A percentile compares a stretch with the other conserved stretches of the same genome.
Conservation (phyloP, 2,797 vertebrate genomes). For the Molossus alvarezi region DNA sequence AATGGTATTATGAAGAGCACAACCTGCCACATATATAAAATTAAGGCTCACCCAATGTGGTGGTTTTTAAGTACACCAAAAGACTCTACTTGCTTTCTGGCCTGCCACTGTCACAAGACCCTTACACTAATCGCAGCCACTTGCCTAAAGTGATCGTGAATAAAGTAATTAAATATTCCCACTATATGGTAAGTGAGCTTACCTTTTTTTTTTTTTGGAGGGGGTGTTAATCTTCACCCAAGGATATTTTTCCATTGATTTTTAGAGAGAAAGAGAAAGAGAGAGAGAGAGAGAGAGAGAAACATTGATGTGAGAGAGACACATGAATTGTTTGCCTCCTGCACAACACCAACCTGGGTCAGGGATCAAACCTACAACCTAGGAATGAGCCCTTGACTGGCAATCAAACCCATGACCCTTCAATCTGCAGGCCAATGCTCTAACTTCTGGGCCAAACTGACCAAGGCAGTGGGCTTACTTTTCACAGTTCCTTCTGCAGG, state of each 20-base stretch:
- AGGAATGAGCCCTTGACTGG: no score
- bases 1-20: constrained; percentile 3
- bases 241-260: no score
- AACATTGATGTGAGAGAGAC: no score
- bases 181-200: background rate
- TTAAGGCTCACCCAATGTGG: background rate
- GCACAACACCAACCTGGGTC: no score
- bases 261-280: no score
- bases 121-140: background rate
- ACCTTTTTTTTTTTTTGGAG: background rate
- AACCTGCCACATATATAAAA: background rate
- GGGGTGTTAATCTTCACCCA: no score
- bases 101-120: background rate
- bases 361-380: no score
- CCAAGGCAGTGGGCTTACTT: background rate
- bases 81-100: background rate
- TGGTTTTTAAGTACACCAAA: background rate
- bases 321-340: no score
- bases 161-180: background rate
- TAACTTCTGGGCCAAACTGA: no score
- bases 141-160: constrained; percentile 26
- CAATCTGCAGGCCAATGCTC: no score
- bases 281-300: no score
- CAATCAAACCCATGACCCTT: no score
- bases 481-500: background rate